phyloP scores from a whole-genome alignment of 2,888 invertebrate genomes.

The Norana najaformis region DNA sequence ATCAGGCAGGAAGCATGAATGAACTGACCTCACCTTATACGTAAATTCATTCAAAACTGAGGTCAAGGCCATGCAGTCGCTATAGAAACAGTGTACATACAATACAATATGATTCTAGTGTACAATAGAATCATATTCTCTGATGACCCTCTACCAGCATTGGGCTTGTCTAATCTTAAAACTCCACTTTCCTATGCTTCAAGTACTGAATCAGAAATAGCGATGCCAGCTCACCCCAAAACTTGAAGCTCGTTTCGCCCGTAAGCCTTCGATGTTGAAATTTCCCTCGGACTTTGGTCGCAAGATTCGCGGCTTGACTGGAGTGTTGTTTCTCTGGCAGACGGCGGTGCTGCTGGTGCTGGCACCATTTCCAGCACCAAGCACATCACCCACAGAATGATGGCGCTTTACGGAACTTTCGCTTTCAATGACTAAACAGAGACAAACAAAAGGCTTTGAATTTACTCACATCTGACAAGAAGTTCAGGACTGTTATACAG shows the following conservation, averaged over 20 bases:
- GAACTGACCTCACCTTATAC: too few species aligned
- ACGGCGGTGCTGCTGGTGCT: not conserved
- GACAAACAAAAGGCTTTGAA: not conserved
- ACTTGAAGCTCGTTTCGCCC: conserved; percentile 91
- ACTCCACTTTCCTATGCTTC: not conserved
- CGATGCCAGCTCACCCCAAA: conserved; percentile 77
- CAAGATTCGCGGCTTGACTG: conserved; percentile 77
- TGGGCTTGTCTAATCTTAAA: too few species aligned
- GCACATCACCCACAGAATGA: conserved; percentile 61
- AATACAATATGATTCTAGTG: too few species aligned
- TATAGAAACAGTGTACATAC: too few species aligned
- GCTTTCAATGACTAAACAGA: not conserved
- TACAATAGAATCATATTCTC: too few species aligned
- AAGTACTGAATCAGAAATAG: not conserved
- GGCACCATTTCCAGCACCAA: conserved; percentile 44
- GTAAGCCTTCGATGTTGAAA: conserved; percentile 76
- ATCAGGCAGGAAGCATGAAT: too few species aligned
- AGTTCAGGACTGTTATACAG: too few species aligned
- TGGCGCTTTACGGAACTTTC: conserved; percentile 50
- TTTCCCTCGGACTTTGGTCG: conserved; percentile 95
- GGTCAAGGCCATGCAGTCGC: too few species aligned
- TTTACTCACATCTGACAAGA: not conserved
- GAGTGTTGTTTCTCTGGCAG: not conserved
- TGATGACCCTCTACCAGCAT: too few species aligned
- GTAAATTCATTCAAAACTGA: too few species aligned